Evolutionary conservation across 2,888 invertebrate genomes (phyloP).

Genomic region (Acanthopleura granulata): DNA sequence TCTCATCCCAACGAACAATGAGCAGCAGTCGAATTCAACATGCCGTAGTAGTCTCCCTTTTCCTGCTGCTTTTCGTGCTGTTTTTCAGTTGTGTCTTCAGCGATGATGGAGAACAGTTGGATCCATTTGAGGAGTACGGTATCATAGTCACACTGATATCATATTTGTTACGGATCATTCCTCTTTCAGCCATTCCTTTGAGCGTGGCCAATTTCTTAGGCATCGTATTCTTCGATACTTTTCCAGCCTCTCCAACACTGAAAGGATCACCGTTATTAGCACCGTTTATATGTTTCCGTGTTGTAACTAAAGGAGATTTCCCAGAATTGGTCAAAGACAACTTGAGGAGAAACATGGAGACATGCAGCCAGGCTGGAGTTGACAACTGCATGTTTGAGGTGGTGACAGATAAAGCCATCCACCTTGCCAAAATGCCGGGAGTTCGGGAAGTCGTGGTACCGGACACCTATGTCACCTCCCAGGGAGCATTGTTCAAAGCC

Average conservation of each 20-base stretch:
- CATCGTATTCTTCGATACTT: conserved; percentile 47
- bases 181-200: conserved; percentile 48
- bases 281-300: conserved; percentile 52
- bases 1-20: too few species aligned
- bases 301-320: conserved; percentile 46
- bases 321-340: conserved; percentile 47
- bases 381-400: conserved; percentile 53
- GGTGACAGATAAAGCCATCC: conserved; percentile 42
- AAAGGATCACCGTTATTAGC: conserved; percentile 35
- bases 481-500: conserved; percentile 52
- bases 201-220: conserved; percentile 54
- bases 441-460: conserved; percentile 51
- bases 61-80: too few species aligned
- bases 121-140: conserved; percentile 47
- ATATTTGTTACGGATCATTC: conserved; percentile 42
- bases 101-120: conserved; percentile 21
- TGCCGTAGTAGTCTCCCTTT: too few species aligned
- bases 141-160: conserved; percentile 38
- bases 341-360: conserved; percentile 45
- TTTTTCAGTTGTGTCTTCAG: too few species aligned
- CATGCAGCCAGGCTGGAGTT: conserved; percentile 43
- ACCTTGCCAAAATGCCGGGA: conserved; percentile 21
- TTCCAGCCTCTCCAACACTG: conserved; percentile 48
- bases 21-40: too few species aligned
- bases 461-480: conserved; percentile 39